Evolutionary conservation across 2,797 vertebrate species (phyloP).

Genomic region (Melanotaenia nigrans): DNA sequence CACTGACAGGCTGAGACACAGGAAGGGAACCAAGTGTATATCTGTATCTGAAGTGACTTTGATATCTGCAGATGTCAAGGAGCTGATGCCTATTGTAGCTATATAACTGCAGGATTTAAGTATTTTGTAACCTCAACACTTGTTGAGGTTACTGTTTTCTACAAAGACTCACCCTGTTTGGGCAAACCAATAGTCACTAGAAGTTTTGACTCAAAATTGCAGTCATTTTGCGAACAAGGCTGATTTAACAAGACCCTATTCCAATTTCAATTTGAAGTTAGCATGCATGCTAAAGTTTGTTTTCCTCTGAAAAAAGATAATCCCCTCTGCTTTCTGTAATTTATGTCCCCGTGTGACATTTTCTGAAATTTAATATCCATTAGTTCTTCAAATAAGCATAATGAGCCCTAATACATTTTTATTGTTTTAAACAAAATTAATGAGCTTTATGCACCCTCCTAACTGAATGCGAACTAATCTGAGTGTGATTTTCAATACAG

Average conservation of each 20-base stretch:
- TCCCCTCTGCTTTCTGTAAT: neutral
- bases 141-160: neutral
- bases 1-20: slow-evolving; percentile 32
- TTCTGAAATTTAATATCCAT: neutral
- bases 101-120: neutral
- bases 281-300: neutral
- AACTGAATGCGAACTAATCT: slow-evolving; percentile 7
- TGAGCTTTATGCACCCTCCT: neutral
- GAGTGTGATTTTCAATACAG: neutral
- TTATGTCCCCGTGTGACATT: neutral
- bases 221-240: neutral
- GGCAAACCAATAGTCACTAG: slow-evolving; percentile 1
- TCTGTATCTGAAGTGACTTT: slow-evolving; percentile 42
- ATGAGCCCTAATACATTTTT: slow-evolving; percentile 6
- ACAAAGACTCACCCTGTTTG: neutral
- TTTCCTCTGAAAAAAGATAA: slow-evolving; percentile 3
- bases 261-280: neutral
- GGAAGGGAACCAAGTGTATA: slow-evolving; percentile 26
- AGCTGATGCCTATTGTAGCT: slow-evolving; percentile 5
- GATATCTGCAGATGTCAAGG: slow-evolving; percentile 31
- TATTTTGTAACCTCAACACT: neutral
- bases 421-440: neutral
- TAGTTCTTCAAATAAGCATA: slow-evolving; percentile 7
- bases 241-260: neutral
- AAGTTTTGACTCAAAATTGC: neutral